Evolutionary conservation across 92 coral and sea anemone species (phyloP), one percentile per base, ranked within the genome.

Genomic region (Palythoa caribaeorum): DNA sequence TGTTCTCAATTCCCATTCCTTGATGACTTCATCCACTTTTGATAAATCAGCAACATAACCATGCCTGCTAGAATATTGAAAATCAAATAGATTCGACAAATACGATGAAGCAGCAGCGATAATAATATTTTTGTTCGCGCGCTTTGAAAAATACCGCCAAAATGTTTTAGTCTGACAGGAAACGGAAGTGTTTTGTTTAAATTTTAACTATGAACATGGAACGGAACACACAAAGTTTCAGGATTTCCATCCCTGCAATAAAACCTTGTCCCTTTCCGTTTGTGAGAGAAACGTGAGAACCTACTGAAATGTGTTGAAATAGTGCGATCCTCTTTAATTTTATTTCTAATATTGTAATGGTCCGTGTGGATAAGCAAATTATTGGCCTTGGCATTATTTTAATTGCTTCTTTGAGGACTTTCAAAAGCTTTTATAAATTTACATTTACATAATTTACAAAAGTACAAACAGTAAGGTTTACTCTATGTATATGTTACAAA

Each of bases 71-170:
- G 44, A 70, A 28, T 2, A 28, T 70, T 37, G 74, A 21, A 9
- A 70, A 37, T 70, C 74, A 70, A 70, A 70, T 28, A 70, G 74
- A 70, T 37, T 70, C 28, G 47, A 70, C 44, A 28, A 70, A 70
- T 35, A 44, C 74, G 40, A 70, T 70, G 39, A 21, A 70, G 11
- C 36, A 70, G 14, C 74, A 13, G 74, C n/a, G 44, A 36, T 70
- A 44, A 9, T 68, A n/a, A 14, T 68, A n/a, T 20, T 70, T 37
- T 13, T 70, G 28, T 70, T 62, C 21, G 69, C 69, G 69, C 69
- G 21, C 21, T 62, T 62, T 62, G 69, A 62, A 62, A 62, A 62
- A 16, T 28, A 44, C 13, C 16, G 74, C 74, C 20, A 28, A 28
- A 70, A 28, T 70, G 74, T 28, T 70, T 69, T 28, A 62, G 21